Conservation (phyloP, 1,140 invertebrate genomes). For the Drosophila takahashii region DNA sequence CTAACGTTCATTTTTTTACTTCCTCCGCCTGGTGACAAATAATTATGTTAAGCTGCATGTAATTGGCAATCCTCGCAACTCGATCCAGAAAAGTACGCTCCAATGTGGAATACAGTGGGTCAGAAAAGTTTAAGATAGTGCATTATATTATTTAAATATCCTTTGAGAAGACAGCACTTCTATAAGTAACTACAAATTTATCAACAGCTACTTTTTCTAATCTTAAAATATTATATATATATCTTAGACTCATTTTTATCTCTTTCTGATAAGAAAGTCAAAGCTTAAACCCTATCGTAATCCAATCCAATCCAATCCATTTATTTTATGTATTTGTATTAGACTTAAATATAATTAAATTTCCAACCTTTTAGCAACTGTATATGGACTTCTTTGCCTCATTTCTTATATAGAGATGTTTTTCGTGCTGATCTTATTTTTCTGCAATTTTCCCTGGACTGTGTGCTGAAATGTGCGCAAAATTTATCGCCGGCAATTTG, state of each 20-base stretch:
- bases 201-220: not conserved
- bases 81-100: slow-evolving; percentile 7
- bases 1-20: slow-evolving; percentile 11
- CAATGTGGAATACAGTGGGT: slow-evolving; percentile 15
- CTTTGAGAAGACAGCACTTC: too few species aligned
- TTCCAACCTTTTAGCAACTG: not conserved
- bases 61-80: slow-evolving; percentile 51
- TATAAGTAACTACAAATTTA: too few species aligned
- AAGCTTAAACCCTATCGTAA: too few species aligned
- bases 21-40: slow-evolving; percentile 42
- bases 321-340: too few species aligned
- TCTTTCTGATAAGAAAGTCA: too few species aligned
- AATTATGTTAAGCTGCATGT: slow-evolving; percentile 69
- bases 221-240: too few species aligned
- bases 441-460: slow-evolving; percentile 13
- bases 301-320: too few species aligned
- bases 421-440: not conserved
- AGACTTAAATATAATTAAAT: too few species aligned
- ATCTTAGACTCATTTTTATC: too few species aligned
- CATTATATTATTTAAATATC: too few species aligned
- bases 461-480: slow-evolving; percentile 67
- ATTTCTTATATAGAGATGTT: slow-evolving; percentile 3
- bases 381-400: not conserved
- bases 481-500: slow-evolving; percentile 81
- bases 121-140: not conserved